Percentiles rank a stretch among this genome's conserved stretches.
These are phyloP conservation scores for Syrphus vitripennis DNA, from an alignment of 2,888 invertebrate genomes.

Conservation along the genomic window DNA sequence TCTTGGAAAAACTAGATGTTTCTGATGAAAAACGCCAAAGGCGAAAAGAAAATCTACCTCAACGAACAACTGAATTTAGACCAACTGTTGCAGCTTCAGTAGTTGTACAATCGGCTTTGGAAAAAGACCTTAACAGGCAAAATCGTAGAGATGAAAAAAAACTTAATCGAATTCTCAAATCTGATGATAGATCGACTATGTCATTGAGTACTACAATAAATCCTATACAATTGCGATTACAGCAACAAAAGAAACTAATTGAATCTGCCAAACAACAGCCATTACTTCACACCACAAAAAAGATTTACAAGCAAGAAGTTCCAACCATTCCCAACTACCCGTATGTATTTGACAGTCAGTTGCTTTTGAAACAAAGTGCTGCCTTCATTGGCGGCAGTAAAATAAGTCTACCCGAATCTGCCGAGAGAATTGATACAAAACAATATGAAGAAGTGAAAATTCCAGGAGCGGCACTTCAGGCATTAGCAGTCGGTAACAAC, in stretches of 20 bases:
- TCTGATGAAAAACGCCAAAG: conserved; percentile 76
- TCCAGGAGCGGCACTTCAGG: conserved; percentile 85
- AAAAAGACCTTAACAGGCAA: conserved; percentile 89
- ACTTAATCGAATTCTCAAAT: conserved; percentile 80
- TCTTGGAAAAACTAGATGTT: conserved; percentile 78
- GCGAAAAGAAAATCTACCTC: conserved; percentile 52
- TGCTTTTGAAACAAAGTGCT: conserved; percentile 84
- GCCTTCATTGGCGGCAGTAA: conserved; percentile 91
- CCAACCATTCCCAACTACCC: conserved; percentile 85
- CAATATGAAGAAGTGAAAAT: conserved; percentile 94
- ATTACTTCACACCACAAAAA: conserved; percentile 75
- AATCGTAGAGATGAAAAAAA: conserved; percentile 93
- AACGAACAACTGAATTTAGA: conserved; percentile 74
- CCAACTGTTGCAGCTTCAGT: conserved; percentile 91
- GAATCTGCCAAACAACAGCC: conserved; percentile 78
- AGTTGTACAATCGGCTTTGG: conserved; percentile 91
- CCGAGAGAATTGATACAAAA: conserved; percentile 86
- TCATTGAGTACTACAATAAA: conserved; percentile 81
- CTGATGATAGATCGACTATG: conserved; percentile 77
- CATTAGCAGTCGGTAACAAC: conserved; percentile 84
- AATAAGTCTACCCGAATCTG: conserved; percentile 90
- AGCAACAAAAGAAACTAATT: conserved; percentile 78
- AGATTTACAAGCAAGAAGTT: conserved; percentile 61
- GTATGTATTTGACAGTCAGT: conserved; percentile 92
- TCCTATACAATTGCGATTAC: conserved; percentile 78